A percentile compares a stretch with the other conserved stretches of the same genome.
Conservation (phyloP, 2,888 invertebrate genomes). For the Leptinotarsa haldemani region DNA sequence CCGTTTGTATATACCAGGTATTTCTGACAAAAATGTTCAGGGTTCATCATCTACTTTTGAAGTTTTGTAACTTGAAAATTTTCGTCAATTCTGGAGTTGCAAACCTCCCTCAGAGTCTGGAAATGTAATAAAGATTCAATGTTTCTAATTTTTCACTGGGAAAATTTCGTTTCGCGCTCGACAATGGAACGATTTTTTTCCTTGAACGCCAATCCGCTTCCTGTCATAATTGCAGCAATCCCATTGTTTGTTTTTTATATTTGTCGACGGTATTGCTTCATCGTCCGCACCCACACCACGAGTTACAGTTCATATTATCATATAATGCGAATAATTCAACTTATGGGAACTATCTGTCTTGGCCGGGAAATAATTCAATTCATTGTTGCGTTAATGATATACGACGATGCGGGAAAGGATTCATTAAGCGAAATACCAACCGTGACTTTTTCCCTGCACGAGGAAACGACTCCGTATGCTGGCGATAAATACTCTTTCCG, state of each 20-base stretch:
- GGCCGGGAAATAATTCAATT: background rate
- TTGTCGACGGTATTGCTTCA: constrained; percentile 21
- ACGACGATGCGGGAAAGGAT: constrained; percentile 13
- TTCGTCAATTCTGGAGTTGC: no score
- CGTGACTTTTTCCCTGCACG: constrained; percentile 12
- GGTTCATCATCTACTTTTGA: no score
- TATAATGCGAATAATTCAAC: constrained; percentile 32
- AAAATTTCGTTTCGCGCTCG: constrained; percentile 1
- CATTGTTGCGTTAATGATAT: background rate
- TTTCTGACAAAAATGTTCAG: no score
- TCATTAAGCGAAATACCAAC: constrained; percentile 15
- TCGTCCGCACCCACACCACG: constrained; percentile 25
- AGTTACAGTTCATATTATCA: constrained; percentile 29
- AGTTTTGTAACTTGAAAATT: no score
- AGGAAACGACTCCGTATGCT: background rate
- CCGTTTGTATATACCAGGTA: no score
- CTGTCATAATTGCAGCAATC: constrained; percentile 27
- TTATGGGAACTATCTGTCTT: constrained; percentile 3
- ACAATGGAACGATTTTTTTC: constrained; percentile 26
- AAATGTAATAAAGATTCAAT: no score
- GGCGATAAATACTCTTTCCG: background rate
- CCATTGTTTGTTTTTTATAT: constrained; percentile 27
- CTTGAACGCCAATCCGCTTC: constrained; percentile 21
- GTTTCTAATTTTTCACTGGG: background rate
- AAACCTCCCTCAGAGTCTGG: no score